phyloP scores from a whole-genome alignment of 2,113 vertebrate species.

The Erythrolamprus reginae region DNA sequence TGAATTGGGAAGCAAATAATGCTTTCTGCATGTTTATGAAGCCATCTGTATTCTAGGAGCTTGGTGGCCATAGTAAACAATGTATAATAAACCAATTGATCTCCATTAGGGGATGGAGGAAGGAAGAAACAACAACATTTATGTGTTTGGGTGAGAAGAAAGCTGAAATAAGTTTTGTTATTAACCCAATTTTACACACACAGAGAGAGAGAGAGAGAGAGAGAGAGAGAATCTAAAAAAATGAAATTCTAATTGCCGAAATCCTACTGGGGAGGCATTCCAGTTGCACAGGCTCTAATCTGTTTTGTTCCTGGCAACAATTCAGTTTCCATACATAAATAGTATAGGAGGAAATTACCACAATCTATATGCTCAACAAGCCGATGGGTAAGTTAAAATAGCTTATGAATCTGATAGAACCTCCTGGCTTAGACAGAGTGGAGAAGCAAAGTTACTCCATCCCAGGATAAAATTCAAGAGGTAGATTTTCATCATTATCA shows the following conservation, averaged over 20 bases:
- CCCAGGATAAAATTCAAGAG: background rate
- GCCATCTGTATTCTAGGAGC: background rate
- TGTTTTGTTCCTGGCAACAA: background rate
- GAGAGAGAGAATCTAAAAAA: too few relatives aligned
- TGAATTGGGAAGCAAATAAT: background rate
- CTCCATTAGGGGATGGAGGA: background rate
- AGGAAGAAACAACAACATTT: background rate
- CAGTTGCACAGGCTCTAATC: background rate
- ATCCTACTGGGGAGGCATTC: background rate
- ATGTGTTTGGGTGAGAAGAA: background rate
- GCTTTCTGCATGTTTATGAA: conserved; percentile 2
- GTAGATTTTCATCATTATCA: background rate
- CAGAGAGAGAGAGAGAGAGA: too few relatives aligned
- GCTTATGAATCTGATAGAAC: background rate
- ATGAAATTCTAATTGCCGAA: background rate
- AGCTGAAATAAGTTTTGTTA: background rate
- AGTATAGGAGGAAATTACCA: background rate
- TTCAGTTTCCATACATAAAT: background rate
- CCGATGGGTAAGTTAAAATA: background rate
- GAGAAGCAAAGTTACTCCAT: background rate
- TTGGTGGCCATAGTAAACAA: background rate
- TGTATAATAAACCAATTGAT: background rate
- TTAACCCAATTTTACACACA: background rate
- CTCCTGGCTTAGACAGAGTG: background rate
- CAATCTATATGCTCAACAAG: background rate